These are phyloP conservation scores for Ophion slaviceki DNA, from an alignment of 2,888 invertebrate species.

Conservation along the genomic window DNA sequence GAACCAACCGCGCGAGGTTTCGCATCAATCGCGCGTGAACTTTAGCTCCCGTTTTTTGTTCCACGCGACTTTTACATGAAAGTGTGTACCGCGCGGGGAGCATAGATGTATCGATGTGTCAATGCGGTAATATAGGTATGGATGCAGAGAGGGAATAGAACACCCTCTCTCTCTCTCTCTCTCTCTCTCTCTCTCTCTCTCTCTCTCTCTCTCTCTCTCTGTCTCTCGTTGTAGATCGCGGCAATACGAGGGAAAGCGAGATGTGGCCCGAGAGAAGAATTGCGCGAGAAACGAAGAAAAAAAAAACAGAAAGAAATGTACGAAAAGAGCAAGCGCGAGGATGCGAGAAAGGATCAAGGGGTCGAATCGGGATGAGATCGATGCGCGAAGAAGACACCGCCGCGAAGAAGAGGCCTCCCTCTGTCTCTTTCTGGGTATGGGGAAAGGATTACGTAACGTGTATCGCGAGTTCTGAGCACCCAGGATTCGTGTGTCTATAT, in stretches of 20 bases:
- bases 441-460: conserved; percentile 33
- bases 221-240: too few relatives aligned
- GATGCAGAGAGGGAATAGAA: too few relatives aligned
- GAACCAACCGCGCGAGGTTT: not conserved
- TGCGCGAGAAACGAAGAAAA: conserved; percentile 18
- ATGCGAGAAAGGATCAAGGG: conserved; percentile 47
- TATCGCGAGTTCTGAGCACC: conserved; percentile 23
- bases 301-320: conserved; percentile 44
- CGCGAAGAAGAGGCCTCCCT: conserved; percentile 10
- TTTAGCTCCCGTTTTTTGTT: not conserved
- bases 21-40: not conserved
- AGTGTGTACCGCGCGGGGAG: not conserved
- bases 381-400: conserved; percentile 18
- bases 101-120: not conserved
- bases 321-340: conserved; percentile 41
- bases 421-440: conserved; percentile 7
- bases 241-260: conserved; percentile 50
- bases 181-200: too few relatives aligned
- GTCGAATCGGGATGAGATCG: conserved; percentile 60
- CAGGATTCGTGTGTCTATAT: not conserved
- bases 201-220: too few relatives aligned
- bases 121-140: not conserved
- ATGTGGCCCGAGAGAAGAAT: conserved; percentile 19
- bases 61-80: not conserved
- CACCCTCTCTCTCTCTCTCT: too few relatives aligned